Conservation (phyloP, 2,797 vertebrate species). For the Phrynocephalus forsythii region DNA sequence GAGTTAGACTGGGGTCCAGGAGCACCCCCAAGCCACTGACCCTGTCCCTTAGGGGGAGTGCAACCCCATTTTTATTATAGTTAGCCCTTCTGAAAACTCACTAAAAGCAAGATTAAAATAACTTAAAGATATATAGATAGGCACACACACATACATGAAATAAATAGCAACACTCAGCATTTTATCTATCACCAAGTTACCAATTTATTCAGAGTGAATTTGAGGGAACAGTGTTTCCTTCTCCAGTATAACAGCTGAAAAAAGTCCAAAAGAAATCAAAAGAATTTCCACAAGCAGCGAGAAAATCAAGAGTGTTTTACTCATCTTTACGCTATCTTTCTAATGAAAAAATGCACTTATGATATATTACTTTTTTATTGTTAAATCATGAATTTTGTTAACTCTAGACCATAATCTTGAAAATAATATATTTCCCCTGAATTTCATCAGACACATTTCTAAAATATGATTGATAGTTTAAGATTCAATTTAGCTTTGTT, state of each 20-base stretch:
- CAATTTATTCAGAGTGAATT: neutral
- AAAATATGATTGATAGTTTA: neutral
- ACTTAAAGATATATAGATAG: neutral
- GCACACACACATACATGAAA: neutral
- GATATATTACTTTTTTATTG: neutral
- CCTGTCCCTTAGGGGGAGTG: no score
- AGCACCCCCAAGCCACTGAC: no score
- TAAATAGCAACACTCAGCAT: no score
- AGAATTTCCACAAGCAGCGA: neutral
- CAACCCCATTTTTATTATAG: no score
- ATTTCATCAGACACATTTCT: neutral
- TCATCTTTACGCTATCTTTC: neutral
- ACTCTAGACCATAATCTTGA: neutral
- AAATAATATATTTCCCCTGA: neutral
- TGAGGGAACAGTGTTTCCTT: neutral
- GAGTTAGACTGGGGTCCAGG: no score
- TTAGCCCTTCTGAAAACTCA: neutral
- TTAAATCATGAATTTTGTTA: neutral
- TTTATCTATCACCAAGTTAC: neutral
- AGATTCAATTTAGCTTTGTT: neutral
- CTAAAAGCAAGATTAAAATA: neutral
- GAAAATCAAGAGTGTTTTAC: neutral
- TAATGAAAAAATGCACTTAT: neutral
- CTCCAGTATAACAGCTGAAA: neutral
- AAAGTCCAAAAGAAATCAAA: neutral